Conservation (phyloP, 2,888 invertebrate species). For the Pantelozetes paolii region DNA sequence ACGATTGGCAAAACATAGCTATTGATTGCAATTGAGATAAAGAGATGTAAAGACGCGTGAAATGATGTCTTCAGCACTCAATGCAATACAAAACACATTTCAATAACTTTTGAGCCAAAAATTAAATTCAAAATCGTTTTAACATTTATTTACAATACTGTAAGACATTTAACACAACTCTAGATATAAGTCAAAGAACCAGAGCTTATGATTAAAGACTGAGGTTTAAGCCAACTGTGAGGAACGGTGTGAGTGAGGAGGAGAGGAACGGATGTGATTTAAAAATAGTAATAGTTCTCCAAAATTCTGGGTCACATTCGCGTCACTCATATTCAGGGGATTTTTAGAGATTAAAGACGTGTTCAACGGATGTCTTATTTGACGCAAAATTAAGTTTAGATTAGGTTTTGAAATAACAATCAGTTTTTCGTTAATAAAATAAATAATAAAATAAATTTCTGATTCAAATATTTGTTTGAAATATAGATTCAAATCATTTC, state of each 20-base stretch:
- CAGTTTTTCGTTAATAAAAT: too few relatives aligned
- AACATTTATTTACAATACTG: slow-evolving; percentile 18
- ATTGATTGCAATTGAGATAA: slow-evolving; percentile 11
- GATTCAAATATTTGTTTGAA: too few relatives aligned
- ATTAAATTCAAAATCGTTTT: background rate
- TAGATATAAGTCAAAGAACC: slow-evolving; percentile 9
- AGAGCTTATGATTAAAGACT: background rate
- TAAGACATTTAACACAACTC: background rate
- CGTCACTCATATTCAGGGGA: too few relatives aligned
- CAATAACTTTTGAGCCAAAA: slow-evolving; percentile 8
- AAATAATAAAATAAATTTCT: too few relatives aligned
- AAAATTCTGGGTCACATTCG: slow-evolving; percentile 6
- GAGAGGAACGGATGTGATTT: background rate
- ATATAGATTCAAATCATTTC: too few relatives aligned
- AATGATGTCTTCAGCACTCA: background rate
- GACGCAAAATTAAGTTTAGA: too few relatives aligned
- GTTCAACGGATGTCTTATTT: too few relatives aligned
- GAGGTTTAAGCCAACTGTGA: background rate
- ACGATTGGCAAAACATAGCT: slow-evolving; percentile 1
- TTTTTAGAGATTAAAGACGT: too few relatives aligned
- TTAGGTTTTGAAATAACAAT: too few relatives aligned
- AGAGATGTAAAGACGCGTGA: slow-evolving; percentile 7
- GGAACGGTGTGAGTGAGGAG: background rate
- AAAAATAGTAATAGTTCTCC: background rate
- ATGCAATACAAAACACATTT: background rate